These are phyloP conservation scores for Hylaea fasciaria DNA, from an alignment of 2,888 invertebrate genomes.

Conservation along the genomic window DNA sequence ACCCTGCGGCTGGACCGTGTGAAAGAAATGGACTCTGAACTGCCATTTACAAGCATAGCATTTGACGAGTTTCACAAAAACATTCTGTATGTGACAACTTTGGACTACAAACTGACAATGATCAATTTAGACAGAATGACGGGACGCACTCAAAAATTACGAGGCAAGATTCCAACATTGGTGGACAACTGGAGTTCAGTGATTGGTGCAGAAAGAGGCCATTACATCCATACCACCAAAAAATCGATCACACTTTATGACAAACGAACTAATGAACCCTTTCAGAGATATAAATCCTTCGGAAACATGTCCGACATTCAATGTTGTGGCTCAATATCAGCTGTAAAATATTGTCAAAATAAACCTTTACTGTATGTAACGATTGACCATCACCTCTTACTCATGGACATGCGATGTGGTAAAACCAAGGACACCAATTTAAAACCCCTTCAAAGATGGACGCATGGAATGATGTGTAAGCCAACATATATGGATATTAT, in stretches of 20 bases:
- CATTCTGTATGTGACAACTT: slow-evolving; percentile 68
- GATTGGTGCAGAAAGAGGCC: slow-evolving; percentile 61
- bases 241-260: slow-evolving; percentile 70
- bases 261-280: slow-evolving; percentile 63
- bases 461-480: slow-evolving; percentile 81
- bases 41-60: slow-evolving; percentile 71
- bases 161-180: slow-evolving; percentile 51
- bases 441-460: slow-evolving; percentile 81
- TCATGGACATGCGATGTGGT: slow-evolving; percentile 67
- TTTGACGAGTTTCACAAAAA: slow-evolving; percentile 73
- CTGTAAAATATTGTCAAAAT: slow-evolving; percentile 60
- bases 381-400: slow-evolving; percentile 70
- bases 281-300: slow-evolving; percentile 58
- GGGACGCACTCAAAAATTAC: slow-evolving; percentile 60
- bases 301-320: slow-evolving; percentile 60
- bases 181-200: slow-evolving; percentile 75
- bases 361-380: slow-evolving; percentile 65
- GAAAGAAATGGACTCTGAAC: slow-evolving; percentile 62
- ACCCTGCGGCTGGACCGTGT: slow-evolving; percentile 58
- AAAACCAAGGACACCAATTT: slow-evolving; percentile 51
- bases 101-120: slow-evolving; percentile 66
- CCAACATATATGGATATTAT: slow-evolving; percentile 74
- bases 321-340: slow-evolving; percentile 65
- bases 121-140: slow-evolving; percentile 72
- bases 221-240: slow-evolving; percentile 64